phyloP scores from a whole-genome alignment of 2,888 invertebrate genomes.

The Drosophila mimica region DNA sequence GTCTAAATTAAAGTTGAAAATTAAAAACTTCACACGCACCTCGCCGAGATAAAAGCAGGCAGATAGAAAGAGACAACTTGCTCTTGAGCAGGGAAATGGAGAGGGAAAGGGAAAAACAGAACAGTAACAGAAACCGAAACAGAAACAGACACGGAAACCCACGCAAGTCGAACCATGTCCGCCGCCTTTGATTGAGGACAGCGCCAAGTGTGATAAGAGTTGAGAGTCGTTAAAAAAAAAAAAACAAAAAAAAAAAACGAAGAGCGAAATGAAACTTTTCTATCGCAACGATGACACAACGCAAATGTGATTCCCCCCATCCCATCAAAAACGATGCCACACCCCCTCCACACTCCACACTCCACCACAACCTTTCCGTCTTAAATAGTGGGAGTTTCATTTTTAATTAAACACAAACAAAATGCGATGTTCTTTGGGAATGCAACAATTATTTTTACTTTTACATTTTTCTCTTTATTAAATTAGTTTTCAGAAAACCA shows the following conservation, averaged over 20 bases:
- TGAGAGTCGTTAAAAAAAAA: constrained; percentile 43
- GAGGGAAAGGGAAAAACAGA: not conserved
- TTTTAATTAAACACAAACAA: constrained; percentile 34
- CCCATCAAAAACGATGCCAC: not conserved
- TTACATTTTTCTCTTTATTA: not conserved
- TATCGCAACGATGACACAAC: constrained; percentile 19
- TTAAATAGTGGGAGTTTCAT: constrained; percentile 25
- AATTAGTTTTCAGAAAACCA: constrained; percentile 5
- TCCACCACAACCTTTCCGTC: not conserved
- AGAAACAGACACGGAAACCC: constrained; percentile 21
- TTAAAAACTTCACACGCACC: constrained; percentile 77
- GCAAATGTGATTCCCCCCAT: constrained; percentile 14
- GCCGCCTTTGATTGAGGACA: constrained; percentile 68
- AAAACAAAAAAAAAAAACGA: not conserved
- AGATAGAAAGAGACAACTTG: constrained; percentile 9
- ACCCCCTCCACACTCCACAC: not conserved
- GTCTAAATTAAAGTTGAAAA: constrained; percentile 79
- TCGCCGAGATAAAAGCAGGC: constrained; percentile 19
- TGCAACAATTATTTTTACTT: constrained; percentile 3
- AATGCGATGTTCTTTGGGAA: constrained; percentile 7
- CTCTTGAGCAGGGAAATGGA: constrained; percentile 4
- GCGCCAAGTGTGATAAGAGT: constrained; percentile 58
- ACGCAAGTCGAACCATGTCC: constrained; percentile 51
- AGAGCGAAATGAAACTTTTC: constrained; percentile 33
- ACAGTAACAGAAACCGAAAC: constrained; percentile 5